Conservation (phyloP, 2,113 vertebrate genomes). For the Buteo buteo region DNA sequence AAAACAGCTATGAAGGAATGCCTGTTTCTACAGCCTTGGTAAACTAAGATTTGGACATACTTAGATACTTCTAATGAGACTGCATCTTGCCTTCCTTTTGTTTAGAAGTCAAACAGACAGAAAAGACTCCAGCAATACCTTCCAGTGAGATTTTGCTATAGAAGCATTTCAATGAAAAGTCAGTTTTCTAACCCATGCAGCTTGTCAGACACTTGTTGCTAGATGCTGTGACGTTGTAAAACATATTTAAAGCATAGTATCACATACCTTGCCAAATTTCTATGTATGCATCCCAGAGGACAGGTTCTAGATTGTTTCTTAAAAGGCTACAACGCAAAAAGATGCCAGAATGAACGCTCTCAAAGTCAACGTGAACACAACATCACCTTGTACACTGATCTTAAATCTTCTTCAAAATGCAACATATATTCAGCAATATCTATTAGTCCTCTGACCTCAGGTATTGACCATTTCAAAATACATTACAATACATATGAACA, state of each 20-base stretch:
- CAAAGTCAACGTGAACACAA: background rate
- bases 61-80: background rate
- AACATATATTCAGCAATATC: rapidly evolving
- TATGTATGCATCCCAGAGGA: background rate
- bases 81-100: background rate
- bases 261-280: background rate
- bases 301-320: background rate
- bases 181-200: background rate
- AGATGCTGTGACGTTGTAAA: background rate
- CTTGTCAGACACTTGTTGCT: background rate
- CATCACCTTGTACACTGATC: background rate
- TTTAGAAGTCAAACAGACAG: background rate
- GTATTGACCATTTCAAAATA: background rate
- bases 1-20: background rate
- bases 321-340: background rate
- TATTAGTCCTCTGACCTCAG: background rate
- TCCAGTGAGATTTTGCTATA: background rate
- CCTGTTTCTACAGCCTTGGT: background rate
- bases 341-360: background rate
- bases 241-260: background rate
- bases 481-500: background rate
- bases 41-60: background rate
- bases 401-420: background rate
- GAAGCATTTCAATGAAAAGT: background rate
- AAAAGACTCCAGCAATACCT: background rate